Percentiles rank a stretch among this genome's conserved stretches.
These are phyloP conservation scores for Pristionchus exspectatus DNA, from an alignment of 2,888 invertebrate genomes.

Conservation along the genomic window DNA sequence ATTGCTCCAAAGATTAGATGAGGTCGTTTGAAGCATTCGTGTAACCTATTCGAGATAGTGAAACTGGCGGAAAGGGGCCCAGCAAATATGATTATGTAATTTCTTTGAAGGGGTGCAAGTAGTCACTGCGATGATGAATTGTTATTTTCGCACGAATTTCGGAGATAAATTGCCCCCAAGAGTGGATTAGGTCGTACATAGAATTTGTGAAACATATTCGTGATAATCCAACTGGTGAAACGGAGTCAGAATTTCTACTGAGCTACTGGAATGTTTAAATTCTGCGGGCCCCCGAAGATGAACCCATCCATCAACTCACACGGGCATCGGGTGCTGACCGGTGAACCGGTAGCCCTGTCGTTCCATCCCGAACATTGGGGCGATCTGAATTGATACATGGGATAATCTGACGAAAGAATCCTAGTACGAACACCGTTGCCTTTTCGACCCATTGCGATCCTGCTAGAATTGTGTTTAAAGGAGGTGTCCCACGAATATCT, in stretches of 20 bases:
- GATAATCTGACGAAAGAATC: too few species aligned
- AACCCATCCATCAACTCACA: not conserved
- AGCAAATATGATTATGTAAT: not conserved
- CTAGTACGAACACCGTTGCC: too few species aligned
- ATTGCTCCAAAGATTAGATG: not conserved
- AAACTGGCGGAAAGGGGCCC: too few species aligned
- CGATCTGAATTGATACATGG: constrained; percentile 30
- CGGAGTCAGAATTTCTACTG: not conserved
- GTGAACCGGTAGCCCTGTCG: constrained; percentile 50
- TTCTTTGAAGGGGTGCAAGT: not conserved
- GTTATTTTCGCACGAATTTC: not conserved
- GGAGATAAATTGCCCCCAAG: not conserved
- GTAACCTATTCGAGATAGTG: not conserved
- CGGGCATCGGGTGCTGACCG: not conserved
- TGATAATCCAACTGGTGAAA: not conserved
- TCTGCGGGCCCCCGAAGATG: not conserved
- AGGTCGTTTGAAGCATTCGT: not conserved
- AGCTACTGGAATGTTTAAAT: not conserved
- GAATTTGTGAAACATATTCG: not conserved
- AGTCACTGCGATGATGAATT: not conserved
- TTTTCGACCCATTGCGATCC: not conserved
- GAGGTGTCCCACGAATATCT: too few species aligned
- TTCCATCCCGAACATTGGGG: constrained; percentile 56
- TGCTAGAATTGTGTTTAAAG: not conserved
- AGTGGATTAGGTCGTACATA: not conserved